Base-by-base conservation (phyloP, 2,113 vertebrate species). In the Catharus bicknelli region DNA sequence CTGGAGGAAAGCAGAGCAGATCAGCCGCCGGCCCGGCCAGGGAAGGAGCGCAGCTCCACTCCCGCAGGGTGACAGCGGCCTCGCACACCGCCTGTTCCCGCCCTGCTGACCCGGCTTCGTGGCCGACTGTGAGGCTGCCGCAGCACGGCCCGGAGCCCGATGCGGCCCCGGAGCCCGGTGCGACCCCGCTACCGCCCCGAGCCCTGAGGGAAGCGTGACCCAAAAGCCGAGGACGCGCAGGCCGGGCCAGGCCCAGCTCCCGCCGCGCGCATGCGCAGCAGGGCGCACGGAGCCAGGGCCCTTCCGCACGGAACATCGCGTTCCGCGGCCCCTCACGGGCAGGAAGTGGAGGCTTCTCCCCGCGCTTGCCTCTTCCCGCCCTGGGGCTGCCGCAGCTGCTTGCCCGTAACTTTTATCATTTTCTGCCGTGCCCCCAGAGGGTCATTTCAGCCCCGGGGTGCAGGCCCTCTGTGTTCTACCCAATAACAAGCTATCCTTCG, bases 401-500 rank as follows among this genome's bases (percentile, higher is more conserved):
- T 9, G 16, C 38, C 8, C 4, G 3, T 13, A 36, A 19, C 26
- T 64, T 68, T 12, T 9, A 15, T 18, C 26, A 6, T 51, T 64
- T 67, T 45, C 74, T 61, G 36, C 27, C 16, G 5, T 21, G 9
- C n/a, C 4, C 25, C 6, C 4, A 1, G 11, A 2, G 57, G 34
- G 30, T 51, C 26, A 54, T 62, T 83, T n/a, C 14, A 5, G 18
- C 54, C 23, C 10, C 13, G 5, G 58, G 69, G 73, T 66, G 73
- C 38, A 4, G 11, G 20, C 47, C 15, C 1, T 2, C 23, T 13
- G 9, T 2, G 11, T 18, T 18, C 34, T 68, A 29, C 23, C 97
- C 97, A 97, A 97, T 97, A 76, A 93, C 85, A 94, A 87, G 36
- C 23, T 32, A 20, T 2, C 1, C 22, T 5, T 11, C 6, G 2